Conservation (phyloP, 2,797 vertebrate genomes). For the Ficedula albicollis region DNA sequence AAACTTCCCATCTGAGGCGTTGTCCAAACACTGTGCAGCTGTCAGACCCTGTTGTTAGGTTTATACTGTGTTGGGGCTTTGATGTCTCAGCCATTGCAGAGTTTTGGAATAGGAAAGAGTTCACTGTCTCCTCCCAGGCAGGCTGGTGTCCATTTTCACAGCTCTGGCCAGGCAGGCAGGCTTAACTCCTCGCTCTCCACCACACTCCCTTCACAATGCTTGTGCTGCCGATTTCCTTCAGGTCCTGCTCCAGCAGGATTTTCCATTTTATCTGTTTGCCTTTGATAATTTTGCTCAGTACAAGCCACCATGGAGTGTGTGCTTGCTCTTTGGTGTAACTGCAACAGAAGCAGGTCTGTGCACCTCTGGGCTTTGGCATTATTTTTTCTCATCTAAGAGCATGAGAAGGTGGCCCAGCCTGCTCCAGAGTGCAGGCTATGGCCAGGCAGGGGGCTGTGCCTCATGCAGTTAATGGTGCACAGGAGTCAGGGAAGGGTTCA, state of each 20-base stretch:
- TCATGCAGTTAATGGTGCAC: rapidly evolving
- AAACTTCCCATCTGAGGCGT: not conserved
- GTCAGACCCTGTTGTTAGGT: not conserved
- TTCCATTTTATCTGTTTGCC: not conserved
- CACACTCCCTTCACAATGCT: not conserved
- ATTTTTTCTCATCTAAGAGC: not conserved
- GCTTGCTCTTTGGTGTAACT: not conserved
- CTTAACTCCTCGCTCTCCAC: not conserved
- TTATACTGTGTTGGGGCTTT: not conserved
- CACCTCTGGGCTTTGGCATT: not conserved
- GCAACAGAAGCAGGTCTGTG: not conserved
- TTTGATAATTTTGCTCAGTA: not conserved
- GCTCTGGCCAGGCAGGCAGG: not conserved
- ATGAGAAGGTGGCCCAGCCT: not conserved
- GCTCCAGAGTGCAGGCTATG: rapidly evolving
- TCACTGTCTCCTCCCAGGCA: not conserved
- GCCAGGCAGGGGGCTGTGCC: not conserved
- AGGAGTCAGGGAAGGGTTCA: not conserved
- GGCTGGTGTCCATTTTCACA: not conserved
- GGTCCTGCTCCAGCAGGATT: not conserved
- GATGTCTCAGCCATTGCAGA: not conserved
- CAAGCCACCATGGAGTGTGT: rapidly evolving
- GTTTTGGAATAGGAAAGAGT: not conserved
- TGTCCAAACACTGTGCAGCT: constrained; percentile 38
- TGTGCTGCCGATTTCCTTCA: not conserved